Base-by-base conservation (phyloP, 2,113 vertebrate genomes). In the Helogale parvula region DNA sequence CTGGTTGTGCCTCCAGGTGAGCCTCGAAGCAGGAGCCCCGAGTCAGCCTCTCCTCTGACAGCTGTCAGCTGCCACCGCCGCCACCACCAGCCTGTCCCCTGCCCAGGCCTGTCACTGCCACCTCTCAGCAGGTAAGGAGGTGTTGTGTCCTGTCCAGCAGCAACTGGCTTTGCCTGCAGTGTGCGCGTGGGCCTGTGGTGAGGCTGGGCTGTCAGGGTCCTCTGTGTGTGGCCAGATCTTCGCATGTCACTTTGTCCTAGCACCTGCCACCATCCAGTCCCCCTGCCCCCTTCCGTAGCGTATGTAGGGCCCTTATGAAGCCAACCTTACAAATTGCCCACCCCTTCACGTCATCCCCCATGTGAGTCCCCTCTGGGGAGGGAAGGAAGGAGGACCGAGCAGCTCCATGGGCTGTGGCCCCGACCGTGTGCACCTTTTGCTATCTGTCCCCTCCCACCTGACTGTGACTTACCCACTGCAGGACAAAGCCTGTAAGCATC, bases 91-190 rank as follows among this genome's bases (percentile, higher is more conserved):
- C 77, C 89, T 3, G 74, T 76, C 77, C 27, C 76, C 15, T 77
- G 45, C 65, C 91, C 47, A 2, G 83, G 50, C 69, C 81, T 77
- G 71, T 52, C 41, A 19, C 82, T 0, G 31, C 50, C 23, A 0
- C 79, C 82, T 85, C 88, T 91, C n/a, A 52, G 82, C 88, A 97
- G 97, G 97, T 98, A 92, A 97, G 96, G 54, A n/a, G 19, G 2
- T 21, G 25, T n/a, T 0, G 14, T 65, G 2, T 57, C 8, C 17
- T n/a, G 14, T 29, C 41, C 11, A 1, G 38, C 68, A 69, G 2
- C 12, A 35, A 17, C 21, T 2, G 11, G 68, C 15, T 8, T 3
- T 29, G 41, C 41, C 21, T 5, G 54, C 21, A 0, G n/a, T 2
- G 15, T 5, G 1, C 0, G 0, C 7, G 45, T 19, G 77, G 33